A percentile compares a stretch with the other conserved stretches of the same genome.
These are phyloP conservation scores for Synchiropus splendidus DNA, from an alignment of 2,113 vertebrate species.

Conservation along the genomic window DNA sequence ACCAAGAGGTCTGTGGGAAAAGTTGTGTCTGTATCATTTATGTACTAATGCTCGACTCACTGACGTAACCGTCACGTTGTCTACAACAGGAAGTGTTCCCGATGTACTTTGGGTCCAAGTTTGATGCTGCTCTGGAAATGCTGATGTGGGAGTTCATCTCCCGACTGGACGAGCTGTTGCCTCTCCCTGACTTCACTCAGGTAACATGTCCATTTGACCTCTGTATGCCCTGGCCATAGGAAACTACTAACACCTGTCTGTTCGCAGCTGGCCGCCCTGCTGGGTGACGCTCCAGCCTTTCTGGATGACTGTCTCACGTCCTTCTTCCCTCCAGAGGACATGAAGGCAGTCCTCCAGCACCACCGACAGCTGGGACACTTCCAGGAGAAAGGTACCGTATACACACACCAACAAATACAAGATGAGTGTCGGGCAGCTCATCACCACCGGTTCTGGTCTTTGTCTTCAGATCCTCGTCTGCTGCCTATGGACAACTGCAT, in stretches of 20 bases:
- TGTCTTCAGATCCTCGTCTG: conserved; percentile 36
- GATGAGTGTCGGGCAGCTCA: no score
- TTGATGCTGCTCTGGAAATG: conserved; percentile 67
- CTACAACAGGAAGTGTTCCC: conserved; percentile 64
- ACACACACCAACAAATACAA: not conserved
- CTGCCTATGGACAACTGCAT: conserved; percentile 63
- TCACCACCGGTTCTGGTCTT: not conserved
- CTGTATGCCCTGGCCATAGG: no score
- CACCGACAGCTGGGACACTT: conserved; percentile 56
- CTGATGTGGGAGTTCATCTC: conserved; percentile 76
- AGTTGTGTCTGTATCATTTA: no score
- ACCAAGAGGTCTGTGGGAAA: no score
- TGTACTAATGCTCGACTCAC: no score
- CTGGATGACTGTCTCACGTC: conserved; percentile 56
- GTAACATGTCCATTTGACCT: conserved; percentile 16
- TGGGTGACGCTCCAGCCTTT: conserved; percentile 45
- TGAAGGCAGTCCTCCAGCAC: conserved; percentile 54
- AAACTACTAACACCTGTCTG: not conserved
- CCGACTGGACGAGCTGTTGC: conserved; percentile 66
- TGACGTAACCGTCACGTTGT: no score
- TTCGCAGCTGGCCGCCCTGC: conserved; percentile 50
- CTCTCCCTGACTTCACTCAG: conserved; percentile 64
- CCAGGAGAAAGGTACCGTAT: conserved; percentile 51
- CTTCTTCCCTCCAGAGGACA: conserved; percentile 39
- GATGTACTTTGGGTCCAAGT: conserved; percentile 70